Evolutionary conservation across 1,140 invertebrate species (phyloP).

Genomic region (Capitella teleta): DNA sequence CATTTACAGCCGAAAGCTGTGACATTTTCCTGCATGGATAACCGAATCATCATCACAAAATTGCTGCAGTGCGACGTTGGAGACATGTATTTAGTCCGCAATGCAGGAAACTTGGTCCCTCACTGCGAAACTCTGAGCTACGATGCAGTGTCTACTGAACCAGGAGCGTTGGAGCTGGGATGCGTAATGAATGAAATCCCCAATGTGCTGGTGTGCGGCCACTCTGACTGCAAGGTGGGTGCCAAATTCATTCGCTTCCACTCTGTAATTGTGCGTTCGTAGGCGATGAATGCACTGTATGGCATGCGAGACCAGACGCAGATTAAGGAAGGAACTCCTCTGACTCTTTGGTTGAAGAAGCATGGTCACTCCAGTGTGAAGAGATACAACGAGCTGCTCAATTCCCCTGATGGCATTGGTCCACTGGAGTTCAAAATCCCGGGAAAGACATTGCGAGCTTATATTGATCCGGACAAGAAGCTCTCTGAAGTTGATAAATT

Average conservation of each 20-base stretch:
- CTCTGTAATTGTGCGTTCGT: not conserved
- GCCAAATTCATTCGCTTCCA: not conserved
- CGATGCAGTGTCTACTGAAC: constrained; percentile 61
- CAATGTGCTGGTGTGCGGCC: constrained; percentile 90
- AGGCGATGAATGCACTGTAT: constrained; percentile 86
- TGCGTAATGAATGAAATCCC: constrained; percentile 85
- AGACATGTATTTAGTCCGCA: constrained; percentile 93
- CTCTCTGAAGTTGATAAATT: constrained; percentile 83
- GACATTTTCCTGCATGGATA: constrained; percentile 96
- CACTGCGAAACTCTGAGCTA: constrained; percentile 19
- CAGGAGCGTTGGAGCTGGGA: constrained; percentile 83
- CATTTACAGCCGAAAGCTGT: constrained; percentile 77
- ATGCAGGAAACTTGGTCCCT: constrained; percentile 58
- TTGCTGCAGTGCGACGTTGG: constrained; percentile 91
- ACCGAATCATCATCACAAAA: constrained; percentile 85
- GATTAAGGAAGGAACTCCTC: constrained; percentile 42
- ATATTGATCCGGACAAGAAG: constrained; percentile 84
- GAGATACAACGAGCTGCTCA: constrained; percentile 67
- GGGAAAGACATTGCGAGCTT: constrained; percentile 74
- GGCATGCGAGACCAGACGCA: constrained; percentile 53
- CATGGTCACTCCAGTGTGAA: constrained; percentile 70
- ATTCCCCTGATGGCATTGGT: constrained; percentile 28
- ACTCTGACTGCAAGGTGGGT: constrained; percentile 82
- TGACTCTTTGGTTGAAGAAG: constrained; percentile 81
- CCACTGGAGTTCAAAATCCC: constrained; percentile 77